These are phyloP conservation scores for Dromas ardeola DNA, from an alignment of 2,113 vertebrate genomes.

Conservation along the genomic window DNA sequence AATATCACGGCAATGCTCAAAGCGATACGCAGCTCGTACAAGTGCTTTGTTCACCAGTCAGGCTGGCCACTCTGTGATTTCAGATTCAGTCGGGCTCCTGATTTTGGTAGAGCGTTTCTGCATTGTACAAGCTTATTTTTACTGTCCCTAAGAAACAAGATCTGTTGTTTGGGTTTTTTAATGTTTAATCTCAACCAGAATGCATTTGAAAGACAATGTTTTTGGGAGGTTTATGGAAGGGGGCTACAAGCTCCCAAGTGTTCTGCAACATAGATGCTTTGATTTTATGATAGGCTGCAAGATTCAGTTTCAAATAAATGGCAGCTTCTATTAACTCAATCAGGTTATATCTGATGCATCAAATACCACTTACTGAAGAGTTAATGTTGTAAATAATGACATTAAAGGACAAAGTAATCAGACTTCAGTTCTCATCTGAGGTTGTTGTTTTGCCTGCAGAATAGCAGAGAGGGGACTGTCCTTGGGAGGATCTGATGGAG, in stretches of 20 bases:
- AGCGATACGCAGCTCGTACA: accelerated
- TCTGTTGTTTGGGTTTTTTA: background rate
- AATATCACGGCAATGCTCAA: background rate
- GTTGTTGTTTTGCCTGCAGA: constrained; percentile 76
- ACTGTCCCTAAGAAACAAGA: background rate
- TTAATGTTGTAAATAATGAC: background rate
- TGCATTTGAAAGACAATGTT: background rate
- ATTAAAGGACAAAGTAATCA: background rate
- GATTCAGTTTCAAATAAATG: background rate
- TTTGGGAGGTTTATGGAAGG: background rate
- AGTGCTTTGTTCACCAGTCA: background rate
- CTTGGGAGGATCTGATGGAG: constrained; percentile 95
- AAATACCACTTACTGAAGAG: background rate
- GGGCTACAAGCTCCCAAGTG: background rate
- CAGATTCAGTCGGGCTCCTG: background rate
- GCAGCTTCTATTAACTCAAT: background rate
- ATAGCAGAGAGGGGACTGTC: constrained; percentile 90
- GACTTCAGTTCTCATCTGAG: constrained; percentile 31
- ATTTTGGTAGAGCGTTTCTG: background rate
- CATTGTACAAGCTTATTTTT: background rate
- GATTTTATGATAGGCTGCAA: background rate
- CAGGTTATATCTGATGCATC: background rate
- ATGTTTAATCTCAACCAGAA: background rate
- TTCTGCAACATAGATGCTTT: background rate
- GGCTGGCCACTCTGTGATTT: background rate